These are phyloP conservation scores for Thymelicus lineola DNA, from an alignment of 2,888 invertebrate genomes.

Conservation along the genomic window DNA sequence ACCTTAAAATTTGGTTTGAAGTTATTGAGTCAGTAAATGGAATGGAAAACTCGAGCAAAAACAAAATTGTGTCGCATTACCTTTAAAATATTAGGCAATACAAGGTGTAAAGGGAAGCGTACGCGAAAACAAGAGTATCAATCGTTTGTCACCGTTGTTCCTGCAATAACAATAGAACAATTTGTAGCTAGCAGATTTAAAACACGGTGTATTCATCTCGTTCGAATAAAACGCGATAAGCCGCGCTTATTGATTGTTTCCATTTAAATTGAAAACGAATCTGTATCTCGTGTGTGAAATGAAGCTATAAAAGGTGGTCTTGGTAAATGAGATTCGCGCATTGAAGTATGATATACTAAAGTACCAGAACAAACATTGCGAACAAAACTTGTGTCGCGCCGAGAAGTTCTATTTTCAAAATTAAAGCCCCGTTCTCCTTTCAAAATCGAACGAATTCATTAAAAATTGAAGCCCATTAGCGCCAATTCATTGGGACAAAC, in stretches of 20 bases:
- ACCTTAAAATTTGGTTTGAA: neutral
- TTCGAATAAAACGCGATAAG: conserved; percentile 74
- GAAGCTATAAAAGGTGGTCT: conserved; percentile 59
- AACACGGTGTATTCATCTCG: conserved; percentile 73
- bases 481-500: too few relatives aligned
- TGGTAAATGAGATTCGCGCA: conserved; percentile 24
- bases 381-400: too few relatives aligned
- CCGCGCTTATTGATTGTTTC: conserved; percentile 75
- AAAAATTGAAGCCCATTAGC: too few relatives aligned
- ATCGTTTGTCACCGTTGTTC: conserved; percentile 62
- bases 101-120: conserved; percentile 13
- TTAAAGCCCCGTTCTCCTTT: too few relatives aligned
- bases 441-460: too few relatives aligned
- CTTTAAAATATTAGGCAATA: conserved; percentile 22
- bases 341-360: too few relatives aligned
- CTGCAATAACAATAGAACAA: conserved; percentile 63
- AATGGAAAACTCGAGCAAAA: neutral
- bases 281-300: conserved; percentile 68
- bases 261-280: conserved; percentile 75
- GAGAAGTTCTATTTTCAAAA: too few relatives aligned
- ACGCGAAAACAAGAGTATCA: conserved; percentile 52
- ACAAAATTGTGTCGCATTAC: conserved; percentile 1
- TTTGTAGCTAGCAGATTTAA: conserved; percentile 75
- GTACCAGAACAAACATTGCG: too few relatives aligned
- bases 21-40: neutral